Evolutionary conservation across 2,888 invertebrate species (phyloP).

Genomic region (Drosophila ezoana): DNA sequence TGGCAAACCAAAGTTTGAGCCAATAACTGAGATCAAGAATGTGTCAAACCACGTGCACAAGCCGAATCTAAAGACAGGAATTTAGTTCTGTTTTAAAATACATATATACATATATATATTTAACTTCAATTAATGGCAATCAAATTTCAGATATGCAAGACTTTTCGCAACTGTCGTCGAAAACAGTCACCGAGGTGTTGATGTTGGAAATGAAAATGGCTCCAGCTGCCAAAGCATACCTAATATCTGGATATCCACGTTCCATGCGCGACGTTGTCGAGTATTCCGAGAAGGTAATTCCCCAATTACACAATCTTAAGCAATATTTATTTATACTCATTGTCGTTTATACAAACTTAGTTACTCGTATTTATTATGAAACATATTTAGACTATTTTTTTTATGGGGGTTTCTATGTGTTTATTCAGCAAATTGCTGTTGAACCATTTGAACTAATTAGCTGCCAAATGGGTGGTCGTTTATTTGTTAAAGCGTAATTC

Average conservation of each 20-base stretch:
- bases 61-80: too few relatives aligned
- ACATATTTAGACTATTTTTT: slow-evolving; percentile 24
- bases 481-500: slow-evolving; percentile 61
- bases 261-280: slow-evolving; percentile 96
- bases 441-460: slow-evolving; percentile 70
- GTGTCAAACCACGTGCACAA: too few relatives aligned
- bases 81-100: too few relatives aligned
- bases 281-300: slow-evolving; percentile 93
- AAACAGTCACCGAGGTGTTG: slow-evolving; percentile 94
- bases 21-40: too few relatives aligned
- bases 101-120: too few relatives aligned
- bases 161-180: slow-evolving; percentile 93
- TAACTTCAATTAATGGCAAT: too few relatives aligned
- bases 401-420: slow-evolving; percentile 19
- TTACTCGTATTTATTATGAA: slow-evolving; percentile 44
- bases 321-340: slow-evolving; percentile 1
- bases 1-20: too few relatives aligned
- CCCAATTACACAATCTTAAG: not conserved
- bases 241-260: slow-evolving; percentile 95
- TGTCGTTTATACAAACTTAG: not conserved
- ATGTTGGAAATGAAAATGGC: slow-evolving; percentile 98
- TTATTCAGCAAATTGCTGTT: slow-evolving; percentile 64
- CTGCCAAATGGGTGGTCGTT: slow-evolving; percentile 61
- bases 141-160: slow-evolving; percentile 91
- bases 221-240: slow-evolving; percentile 93